Evolutionary conservation across 2,888 invertebrate genomes (phyloP), one percentile per base, ranked within the genome.

Genomic region (Pristionchus entomophagus): DNA sequence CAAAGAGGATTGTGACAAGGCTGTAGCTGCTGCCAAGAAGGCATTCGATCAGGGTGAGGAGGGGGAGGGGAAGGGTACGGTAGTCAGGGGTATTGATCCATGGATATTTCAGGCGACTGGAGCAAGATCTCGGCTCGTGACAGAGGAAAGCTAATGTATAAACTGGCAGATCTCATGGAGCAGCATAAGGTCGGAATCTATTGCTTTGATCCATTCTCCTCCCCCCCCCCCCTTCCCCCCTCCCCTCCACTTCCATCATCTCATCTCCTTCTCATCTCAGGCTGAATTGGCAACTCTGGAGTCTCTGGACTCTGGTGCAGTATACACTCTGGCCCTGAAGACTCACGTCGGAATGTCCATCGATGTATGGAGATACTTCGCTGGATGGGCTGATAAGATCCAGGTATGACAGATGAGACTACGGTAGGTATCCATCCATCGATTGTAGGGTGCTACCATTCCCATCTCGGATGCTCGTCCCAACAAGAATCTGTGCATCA

Each of bases 321-420:
- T 99, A 0, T 99, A 98, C 94, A 98, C 98, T 0, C 94, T 99
- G 78, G 98, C 98, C 0, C 94, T 98, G 26, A 99, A 99, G 94
- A 98, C 98, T 0, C 98, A 98, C 94, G 95, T 99, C 8, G 98
- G 98, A 86, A 98, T 99, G 98, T 97, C 97, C 26, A 97, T 98
- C 83, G 97, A 98, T 93, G 97, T 97, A 0, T 98, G 97, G 97
- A 95, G 97, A 59, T 98, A 98, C 94, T 98, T 97, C 94, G 98
- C 97, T 5, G 98, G 93, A 29, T 98, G 98, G 97, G 96, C 97
- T 92, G 98, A 98, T 94, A 98, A 98, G 94, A 97, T 97, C 86
- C 96, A 97, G 92, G 94, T 94, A 3, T 17, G 38, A 17, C 22
- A n/a, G 8, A 73, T 19, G n/a, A 41, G n/a, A 26, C 22, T 41